Conservation (phyloP, 2,113 vertebrate genomes). For the Albula goreensis region DNA sequence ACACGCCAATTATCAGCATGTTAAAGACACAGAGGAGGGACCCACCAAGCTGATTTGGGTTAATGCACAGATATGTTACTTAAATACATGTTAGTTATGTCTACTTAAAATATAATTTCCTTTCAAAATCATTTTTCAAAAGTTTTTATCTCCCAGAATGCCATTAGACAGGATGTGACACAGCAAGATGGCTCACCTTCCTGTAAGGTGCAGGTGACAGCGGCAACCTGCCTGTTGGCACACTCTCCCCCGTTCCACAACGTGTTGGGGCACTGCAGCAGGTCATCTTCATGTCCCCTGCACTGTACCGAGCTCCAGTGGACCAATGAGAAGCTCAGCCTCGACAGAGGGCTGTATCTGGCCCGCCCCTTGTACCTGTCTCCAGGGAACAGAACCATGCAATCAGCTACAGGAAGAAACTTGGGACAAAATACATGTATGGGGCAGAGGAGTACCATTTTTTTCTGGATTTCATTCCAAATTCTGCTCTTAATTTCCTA, state of each 20-base stretch:
- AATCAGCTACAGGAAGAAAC: neutral
- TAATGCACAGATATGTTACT: neutral
- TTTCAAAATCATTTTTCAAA: no score
- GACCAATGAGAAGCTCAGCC: conserved; percentile 65
- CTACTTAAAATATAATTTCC: no score
- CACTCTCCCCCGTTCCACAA: conserved; percentile 76
- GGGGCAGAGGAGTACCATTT: no score
- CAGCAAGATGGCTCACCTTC: conserved; percentile 60
- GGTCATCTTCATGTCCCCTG: conserved; percentile 79
- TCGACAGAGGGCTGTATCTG: conserved; percentile 67
- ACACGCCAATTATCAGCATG: neutral
- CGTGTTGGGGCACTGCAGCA: conserved; percentile 79
- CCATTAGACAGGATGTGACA: conserved; percentile 17
- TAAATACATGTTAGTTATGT: no score
- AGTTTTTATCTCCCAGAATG: no score
- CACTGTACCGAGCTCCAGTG: conserved; percentile 81
- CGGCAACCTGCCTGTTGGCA: conserved; percentile 72
- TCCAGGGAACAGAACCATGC: conserved; percentile 30
- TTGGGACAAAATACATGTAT: no score
- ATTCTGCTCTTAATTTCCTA: no score
- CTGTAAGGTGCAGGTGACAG: conserved; percentile 75
- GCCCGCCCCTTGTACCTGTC: conserved; percentile 76
- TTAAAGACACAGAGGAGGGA: neutral
- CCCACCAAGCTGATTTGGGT: neutral
- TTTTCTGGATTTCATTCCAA: no score